Evolutionary conservation across 2,888 invertebrate genomes (phyloP).

Genomic region (Drosophila atripex): DNA sequence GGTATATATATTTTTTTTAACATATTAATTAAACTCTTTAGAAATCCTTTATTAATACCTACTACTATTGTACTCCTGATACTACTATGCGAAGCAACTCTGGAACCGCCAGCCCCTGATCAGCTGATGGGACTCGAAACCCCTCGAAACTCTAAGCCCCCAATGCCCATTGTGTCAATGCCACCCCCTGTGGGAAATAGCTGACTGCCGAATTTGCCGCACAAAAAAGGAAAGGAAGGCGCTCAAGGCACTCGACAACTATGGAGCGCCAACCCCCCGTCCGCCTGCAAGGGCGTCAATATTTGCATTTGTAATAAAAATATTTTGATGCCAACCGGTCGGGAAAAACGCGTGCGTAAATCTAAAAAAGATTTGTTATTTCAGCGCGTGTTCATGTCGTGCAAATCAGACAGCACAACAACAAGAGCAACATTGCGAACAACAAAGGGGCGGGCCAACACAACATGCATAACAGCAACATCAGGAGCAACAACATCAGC

Average conservation of each 20-base stretch:
- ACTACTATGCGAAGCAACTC: constrained; percentile 13
- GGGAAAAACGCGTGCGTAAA: constrained; percentile 68
- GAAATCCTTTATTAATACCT: background rate
- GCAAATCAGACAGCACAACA: constrained; percentile 49
- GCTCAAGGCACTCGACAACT: constrained; percentile 34
- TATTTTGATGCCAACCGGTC: constrained; percentile 72
- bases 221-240: constrained; percentile 1
- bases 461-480: constrained; percentile 36
- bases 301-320: constrained; percentile 81
- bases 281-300: constrained; percentile 62
- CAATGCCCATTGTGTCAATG: background rate
- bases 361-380: constrained; percentile 77
- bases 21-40: background rate
- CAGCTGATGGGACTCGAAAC: constrained; percentile 17
- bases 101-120: background rate
- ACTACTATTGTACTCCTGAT: rapidly evolving
- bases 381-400: constrained; percentile 53
- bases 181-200: constrained; percentile 7
- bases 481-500: constrained; percentile 25
- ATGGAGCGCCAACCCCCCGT: constrained; percentile 13
- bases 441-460: constrained; percentile 39
- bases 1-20: too few relatives aligned
- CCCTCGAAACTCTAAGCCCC: too few relatives aligned
- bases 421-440: constrained; percentile 25
- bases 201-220: constrained; percentile 46